Percentiles rank a stretch among this genome's conserved stretches.
Evolutionary conservation across 2,113 vertebrate genomes (phyloP).

Genomic region (Tetrax tetrax): DNA sequence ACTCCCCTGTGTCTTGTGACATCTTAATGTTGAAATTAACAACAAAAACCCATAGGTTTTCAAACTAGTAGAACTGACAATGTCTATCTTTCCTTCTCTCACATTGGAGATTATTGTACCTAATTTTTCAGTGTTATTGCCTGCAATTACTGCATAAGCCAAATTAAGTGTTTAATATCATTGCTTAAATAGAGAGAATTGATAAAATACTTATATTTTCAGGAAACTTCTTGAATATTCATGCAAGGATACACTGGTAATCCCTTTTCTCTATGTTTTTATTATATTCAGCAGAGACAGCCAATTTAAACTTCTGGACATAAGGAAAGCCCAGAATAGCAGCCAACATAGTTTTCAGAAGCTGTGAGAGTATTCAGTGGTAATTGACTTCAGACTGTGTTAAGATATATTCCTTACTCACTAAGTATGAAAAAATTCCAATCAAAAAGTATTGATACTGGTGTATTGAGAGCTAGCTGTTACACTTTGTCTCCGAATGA

Average conservation of each 20-base stretch:
- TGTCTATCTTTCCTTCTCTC: background rate
- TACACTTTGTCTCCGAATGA: background rate
- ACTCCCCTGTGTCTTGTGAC: background rate
- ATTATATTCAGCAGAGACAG: background rate
- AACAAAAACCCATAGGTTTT: background rate
- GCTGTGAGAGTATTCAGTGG: background rate
- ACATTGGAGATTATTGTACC: background rate
- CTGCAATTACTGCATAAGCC: background rate
- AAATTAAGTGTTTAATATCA: background rate
- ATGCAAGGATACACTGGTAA: background rate
- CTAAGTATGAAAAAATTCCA: background rate
- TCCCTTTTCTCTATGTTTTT: background rate
- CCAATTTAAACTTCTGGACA: background rate
- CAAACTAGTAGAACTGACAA: background rate
- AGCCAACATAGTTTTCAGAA: background rate
- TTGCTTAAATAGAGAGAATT: background rate
- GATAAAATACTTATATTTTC: background rate
- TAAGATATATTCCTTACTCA: background rate
- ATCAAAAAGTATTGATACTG: background rate
- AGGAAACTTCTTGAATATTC: background rate
- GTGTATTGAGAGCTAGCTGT: background rate
- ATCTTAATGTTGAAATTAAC: background rate
- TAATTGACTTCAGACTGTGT: background rate
- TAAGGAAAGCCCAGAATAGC: background rate
- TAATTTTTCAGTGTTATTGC: background rate